Evolutionary conservation across 2,113 vertebrate species (phyloP), one percentile per base, ranked within the genome.

Genomic region (Psettodes erumei): DNA sequence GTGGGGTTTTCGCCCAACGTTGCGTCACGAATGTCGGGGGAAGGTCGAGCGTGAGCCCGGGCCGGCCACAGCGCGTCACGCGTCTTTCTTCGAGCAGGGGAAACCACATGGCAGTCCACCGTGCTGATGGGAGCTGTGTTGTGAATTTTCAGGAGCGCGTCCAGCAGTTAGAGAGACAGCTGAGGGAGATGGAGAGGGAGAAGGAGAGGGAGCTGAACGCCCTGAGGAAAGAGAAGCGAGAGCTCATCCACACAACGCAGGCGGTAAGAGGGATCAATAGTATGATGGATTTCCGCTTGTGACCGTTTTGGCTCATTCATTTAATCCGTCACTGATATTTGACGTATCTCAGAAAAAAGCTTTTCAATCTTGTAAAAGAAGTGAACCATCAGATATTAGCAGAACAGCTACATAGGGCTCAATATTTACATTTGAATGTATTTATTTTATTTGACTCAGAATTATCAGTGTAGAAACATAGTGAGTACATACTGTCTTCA

Each of bases 141-240:
- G 2, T 82, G 37, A 50, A 42, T 71, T 78, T 81, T 53, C 85
- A 94, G 93, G 92, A 91, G 60, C 83, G 80, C 42, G 87, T 93
- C 6, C 81, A 89, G 75, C 87, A 91, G 55, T 50, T 94, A 30
- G 91, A 94, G 79, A 79, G 65, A 16, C 89, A 94, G 80, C 81
- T 94, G 83, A 92, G 47, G 60, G 92, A 93, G 18, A 90, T 92
- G 89, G 92, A 94, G 82, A 78, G 69, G 48, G 92, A 93, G 84
- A 93, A 90, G 64, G 93, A 94, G 53, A 85, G 62, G 35, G 85
- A 93, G 65, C 75, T 94, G 81, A 92, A 32, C 27, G 78, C 90
- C 1, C 30, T 94, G 33, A 90, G 70, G 80, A 91, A 90, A 61
- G 89, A 93, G 85, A 94, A 55, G 75, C 76, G 80, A 45, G 91